Evolutionary conservation across 1,140 invertebrate species (phyloP), one percentile per base, ranked within the genome.

Genomic region (Trissolcus basalis): DNA sequence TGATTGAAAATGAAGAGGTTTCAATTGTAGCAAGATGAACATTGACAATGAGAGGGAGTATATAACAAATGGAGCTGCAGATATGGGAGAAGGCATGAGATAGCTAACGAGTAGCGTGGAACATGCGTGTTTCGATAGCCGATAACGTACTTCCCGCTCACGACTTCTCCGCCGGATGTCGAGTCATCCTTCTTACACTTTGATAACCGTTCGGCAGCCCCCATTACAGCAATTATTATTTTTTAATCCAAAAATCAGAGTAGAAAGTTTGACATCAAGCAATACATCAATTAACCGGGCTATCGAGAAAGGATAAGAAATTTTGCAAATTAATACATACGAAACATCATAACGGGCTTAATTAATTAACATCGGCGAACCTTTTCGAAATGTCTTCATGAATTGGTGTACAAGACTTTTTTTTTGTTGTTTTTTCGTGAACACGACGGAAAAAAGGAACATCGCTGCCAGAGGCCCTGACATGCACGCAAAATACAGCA

Each of bases 121-220:
- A 59, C 48, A 39, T 13, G 72, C 75, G 80, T 36, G 60, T 68
- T 51, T 55, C 64, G 64, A 63, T 74, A 65, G 65, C 39, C 78
- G 85, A 86, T 86, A 86, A 85, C 77, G 80, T 79, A 86, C 83
- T 86, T 86, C 83, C 85, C 84, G 85, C 85, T 85, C 80, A 83
- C 58, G 60, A 61, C 47, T 73, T 58, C 63, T 73, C 61, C 67
- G 79, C 81, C 85, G 84, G 84, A 86, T 77, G 79, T 78, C 74
- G 74, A 77, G 70, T 81, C 81, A 85, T 84, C 53, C 63, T 68
- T 64, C 82, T 85, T 80, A 27, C 19, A 27, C 19, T 27, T 27
- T 27, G 80, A 83, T 84, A 84, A 74, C 61, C 61, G 12, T 27
- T 27, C 19, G 19, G 6, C 6, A 27, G 19, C 19, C 19, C 19